phyloP scores from a whole-genome alignment of 2,113 vertebrate genomes.

The Limnothrissa miodon region DNA sequence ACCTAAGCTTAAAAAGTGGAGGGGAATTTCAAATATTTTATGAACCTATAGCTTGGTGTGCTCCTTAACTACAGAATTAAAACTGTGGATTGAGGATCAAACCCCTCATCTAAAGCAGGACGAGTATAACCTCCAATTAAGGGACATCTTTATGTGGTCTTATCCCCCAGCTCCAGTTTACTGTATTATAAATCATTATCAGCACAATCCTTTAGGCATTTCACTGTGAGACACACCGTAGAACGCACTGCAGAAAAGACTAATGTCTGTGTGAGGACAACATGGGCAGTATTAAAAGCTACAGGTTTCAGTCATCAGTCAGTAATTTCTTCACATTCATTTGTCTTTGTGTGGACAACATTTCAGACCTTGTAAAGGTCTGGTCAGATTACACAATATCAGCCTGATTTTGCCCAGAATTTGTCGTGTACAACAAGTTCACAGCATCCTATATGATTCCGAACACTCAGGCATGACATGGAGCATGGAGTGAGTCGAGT shows the following conservation, averaged over 20 bases:
- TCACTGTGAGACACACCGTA: no score
- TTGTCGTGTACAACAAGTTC: no score
- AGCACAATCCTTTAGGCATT: no score
- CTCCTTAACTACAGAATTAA: not conserved
- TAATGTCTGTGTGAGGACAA: no score
- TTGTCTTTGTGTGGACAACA: not conserved
- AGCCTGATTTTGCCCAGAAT: no score
- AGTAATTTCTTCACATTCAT: not conserved
- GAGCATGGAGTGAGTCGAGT: no score
- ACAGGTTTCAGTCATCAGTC: not conserved
- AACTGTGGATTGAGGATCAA: not conserved
- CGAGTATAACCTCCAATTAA: not conserved
- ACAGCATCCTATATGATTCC: no score
- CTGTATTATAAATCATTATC: no score
- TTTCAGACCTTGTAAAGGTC: not conserved
- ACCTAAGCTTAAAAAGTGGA: not conserved
- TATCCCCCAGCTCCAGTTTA: no score
- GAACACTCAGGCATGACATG: no score
- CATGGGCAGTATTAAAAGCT: not conserved
- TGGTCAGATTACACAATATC: no score
- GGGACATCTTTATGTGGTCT: not conserved
- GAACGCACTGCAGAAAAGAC: no score
- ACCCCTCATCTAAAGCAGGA: not conserved
- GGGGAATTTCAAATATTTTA: not conserved
- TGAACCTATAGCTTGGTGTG: not conserved